Conservation (phyloP, 2,113 vertebrate species). For the Carollia perspicillata region DNA sequence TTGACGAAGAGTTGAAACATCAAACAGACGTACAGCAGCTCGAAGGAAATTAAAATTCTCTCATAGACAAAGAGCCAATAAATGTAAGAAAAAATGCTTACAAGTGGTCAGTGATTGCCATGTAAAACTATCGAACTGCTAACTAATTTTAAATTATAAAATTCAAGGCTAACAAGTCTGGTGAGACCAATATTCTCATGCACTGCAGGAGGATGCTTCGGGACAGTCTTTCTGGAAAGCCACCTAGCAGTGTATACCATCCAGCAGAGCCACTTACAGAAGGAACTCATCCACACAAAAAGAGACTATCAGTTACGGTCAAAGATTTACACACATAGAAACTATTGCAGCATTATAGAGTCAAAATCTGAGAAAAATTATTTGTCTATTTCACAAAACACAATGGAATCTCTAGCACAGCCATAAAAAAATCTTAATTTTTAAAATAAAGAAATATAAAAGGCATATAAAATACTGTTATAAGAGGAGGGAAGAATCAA, state of each 20-base stretch:
- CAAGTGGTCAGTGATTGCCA: not conserved
- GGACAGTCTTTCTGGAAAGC: not conserved
- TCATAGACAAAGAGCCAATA: not conserved
- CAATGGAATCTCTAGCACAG: not conserved
- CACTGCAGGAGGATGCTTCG: rapidly evolving
- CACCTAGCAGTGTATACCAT: not conserved
- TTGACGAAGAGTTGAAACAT: not conserved
- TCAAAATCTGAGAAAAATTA: not conserved
- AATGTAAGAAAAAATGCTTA: not conserved
- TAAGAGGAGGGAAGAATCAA: not conserved
- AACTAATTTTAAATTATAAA: constrained; percentile 14
- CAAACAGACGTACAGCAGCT: not conserved
- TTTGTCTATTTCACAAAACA: not conserved
- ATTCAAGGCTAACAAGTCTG: not conserved
- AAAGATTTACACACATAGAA: not conserved
- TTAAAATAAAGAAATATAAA: not conserved
- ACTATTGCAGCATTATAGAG: not conserved
- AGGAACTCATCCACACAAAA: not conserved
- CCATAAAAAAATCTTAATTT: not conserved
- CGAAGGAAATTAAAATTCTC: constrained; percentile 11
- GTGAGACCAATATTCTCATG: not conserved
- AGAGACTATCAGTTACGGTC: not conserved
- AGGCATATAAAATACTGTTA: not conserved
- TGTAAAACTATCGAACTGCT: not conserved
- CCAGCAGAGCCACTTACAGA: not conserved